Base-by-base conservation (phyloP, 2,113 vertebrate genomes). In the Sapajus apella region DNA sequence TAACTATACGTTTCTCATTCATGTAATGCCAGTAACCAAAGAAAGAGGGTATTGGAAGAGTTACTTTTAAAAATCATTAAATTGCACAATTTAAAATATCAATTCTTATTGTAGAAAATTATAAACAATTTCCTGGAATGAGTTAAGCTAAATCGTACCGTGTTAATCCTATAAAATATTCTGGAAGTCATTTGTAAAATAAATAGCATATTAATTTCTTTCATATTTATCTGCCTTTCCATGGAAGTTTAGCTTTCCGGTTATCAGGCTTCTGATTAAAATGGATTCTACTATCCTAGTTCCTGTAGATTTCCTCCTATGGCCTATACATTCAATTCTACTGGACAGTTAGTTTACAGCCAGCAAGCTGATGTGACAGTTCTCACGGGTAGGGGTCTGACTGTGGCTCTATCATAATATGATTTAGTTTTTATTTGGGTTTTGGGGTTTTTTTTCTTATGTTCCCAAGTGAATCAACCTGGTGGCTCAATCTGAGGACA, bases 161-260 rank as follows among this genome's bases (percentile, higher is more conserved):
- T 55, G 75, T 88, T 80, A 80, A 82, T 81, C 77, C 40, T 92
- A 77, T 43, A 76, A 94, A 56, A 73, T 95, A 90, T 47, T 93
- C 47, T 64, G 37, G 16, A 88, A 82, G 11, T 77, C 37, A 55
- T 50, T 94, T 77, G 20, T 95, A 95, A 94, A 93, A 72, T 35
- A 73, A 96, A 8, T 52, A 37, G 93, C 25, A 25, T 79, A 73
- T 14, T 68, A 14, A 92, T 47, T 35, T 92, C 25, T 92, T 90
- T 58, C 14, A 47, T 66, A 58, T 3, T 21, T 30, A 17, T 79
- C 32, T 82, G 25, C 3, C 16, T n/a, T 64, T 73, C 47, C 52
- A 72, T 55, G 45, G 79, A 96, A 92, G 64, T 56, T 70, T 10
- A 40, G 66, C 18, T 92, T 96, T 77, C 56, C 70, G 72, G 75